Evolutionary conservation across 2,797 vertebrate genomes (phyloP), one percentile per base, ranked within the genome.

Genomic region (Gallinago stenura): DNA sequence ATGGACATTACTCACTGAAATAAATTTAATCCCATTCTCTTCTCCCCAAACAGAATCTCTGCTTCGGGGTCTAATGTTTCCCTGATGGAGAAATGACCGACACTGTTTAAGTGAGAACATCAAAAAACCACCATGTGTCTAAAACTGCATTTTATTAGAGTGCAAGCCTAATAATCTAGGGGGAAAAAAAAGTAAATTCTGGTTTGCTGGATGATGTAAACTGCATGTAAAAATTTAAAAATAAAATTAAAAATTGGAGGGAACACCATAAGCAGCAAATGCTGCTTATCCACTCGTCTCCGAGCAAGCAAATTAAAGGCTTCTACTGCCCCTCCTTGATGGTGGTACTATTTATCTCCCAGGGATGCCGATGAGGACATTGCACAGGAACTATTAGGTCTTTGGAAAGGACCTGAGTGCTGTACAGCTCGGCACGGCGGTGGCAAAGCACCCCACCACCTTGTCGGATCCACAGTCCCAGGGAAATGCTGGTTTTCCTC

Each of bases 301-400:
- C 2, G 4, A 24, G 50, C 61, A 76, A 81, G 30, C 26, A 41
- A 53, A 81, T 89, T 21, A 65, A 95, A 76, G 11, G 21, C 15
- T 81, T 68, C 41, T 64, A 31, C 45, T 7, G 2, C 30, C 53
- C 33, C 0, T 54, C 15, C 31, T 70, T 3, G 0, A 5, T 28
- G 48, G 33, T 35, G 30, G 25, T 61, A 7, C 25, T 41, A 28
- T 61, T 93, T 87, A 54, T 82, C 77, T 84, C 91, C 6, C 70
- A 11, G 66, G 62, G 62, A 69, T 90, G 58, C 35, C 0, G 0
- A 10, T 26, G 28, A 50, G 77, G 70, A 43, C 37, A 17, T 2
- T 17, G 77, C 46, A 7, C 33, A 2, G n/a, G 21, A 15, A 9
- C 35, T 25, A 0, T 7, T 76, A 31, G 54, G 37, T 41, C 48